Percentiles rank a stretch among this genome's conserved stretches.
Conservation (phyloP, 2,113 vertebrate genomes). For the Ceuthmochares aereus region DNA sequence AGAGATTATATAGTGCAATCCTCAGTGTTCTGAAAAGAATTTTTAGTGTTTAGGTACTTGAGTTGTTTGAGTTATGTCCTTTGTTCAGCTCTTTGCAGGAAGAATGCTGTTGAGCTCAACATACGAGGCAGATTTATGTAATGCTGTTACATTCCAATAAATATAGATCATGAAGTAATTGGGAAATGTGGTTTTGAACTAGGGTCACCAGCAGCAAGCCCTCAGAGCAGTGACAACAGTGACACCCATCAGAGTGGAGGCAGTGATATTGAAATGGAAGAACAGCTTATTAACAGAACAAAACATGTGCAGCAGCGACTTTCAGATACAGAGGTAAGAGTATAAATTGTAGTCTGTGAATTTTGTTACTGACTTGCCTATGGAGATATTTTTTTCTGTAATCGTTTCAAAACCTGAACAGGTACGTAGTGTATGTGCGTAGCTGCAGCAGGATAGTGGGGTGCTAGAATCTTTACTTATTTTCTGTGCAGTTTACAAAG, state of each 20-base stretch:
- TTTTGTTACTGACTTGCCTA: not conserved
- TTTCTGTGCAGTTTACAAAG: not conserved
- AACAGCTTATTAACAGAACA: conserved; percentile 90
- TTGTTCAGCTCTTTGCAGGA: not conserved
- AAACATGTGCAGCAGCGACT: conserved; percentile 94
- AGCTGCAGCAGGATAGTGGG: not conserved
- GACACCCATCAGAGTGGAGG: conserved; percentile 97
- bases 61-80: not conserved
- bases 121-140: not conserved
- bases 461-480: not conserved
- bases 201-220: conserved; percentile 96
- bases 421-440: not conserved
- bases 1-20: not conserved
- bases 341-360: not conserved
- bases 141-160: not conserved
- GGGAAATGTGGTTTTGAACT: conserved; percentile 53
- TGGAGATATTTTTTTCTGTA: not conserved
- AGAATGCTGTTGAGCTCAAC: not conserved
- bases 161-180: conserved; percentile 17
- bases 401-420: not conserved
- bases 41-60: not conserved
- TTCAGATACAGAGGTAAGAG: conserved; percentile 93
- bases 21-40: not conserved
- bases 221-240: conserved; percentile 98
- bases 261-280: conserved; percentile 99